Conservation (phyloP, 2,113 vertebrate genomes). For the Macquaria ambigua region DNA sequence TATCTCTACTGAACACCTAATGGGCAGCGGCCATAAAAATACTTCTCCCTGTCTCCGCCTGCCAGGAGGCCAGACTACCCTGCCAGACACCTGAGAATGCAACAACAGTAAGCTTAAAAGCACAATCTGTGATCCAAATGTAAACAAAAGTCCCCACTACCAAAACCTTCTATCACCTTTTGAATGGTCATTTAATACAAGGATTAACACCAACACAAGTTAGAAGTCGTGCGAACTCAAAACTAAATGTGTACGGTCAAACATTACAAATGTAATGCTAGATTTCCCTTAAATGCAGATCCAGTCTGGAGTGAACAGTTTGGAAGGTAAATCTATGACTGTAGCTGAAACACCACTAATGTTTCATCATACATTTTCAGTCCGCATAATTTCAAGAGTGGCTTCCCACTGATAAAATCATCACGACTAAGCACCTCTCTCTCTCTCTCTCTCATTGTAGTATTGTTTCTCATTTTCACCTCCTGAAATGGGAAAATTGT, state of each 20-base stretch:
- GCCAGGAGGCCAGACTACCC: constrained; percentile 9
- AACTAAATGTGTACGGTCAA: neutral
- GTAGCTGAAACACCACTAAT: neutral
- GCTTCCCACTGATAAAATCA: constrained; percentile 2
- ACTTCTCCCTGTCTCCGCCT: constrained; percentile 22
- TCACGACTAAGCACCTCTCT: neutral
- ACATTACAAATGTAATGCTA: neutral
- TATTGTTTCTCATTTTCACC: neutral
- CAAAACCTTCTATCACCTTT: neutral
- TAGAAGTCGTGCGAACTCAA: too few species aligned
- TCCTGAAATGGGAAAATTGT: neutral
- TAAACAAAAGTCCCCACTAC: neutral
- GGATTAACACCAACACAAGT: neutral
- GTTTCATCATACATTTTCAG: neutral
- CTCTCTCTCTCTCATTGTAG: neutral
- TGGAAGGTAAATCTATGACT: constrained; percentile 8
- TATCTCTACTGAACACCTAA: constrained; percentile 52
- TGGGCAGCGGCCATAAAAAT: constrained; percentile 38
- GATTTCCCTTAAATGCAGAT: constrained; percentile 2
- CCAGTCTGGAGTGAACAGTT: constrained; percentile 5
- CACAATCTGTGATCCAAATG: neutral
- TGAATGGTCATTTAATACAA: neutral
- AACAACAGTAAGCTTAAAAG: constrained; percentile 6
- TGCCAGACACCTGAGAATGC: constrained; percentile 22
- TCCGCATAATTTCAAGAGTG: neutral